Evolutionary conservation across 2,113 vertebrate genomes (phyloP), one percentile per base, ranked within the genome.

Genomic region (Mugil cephalus): DNA sequence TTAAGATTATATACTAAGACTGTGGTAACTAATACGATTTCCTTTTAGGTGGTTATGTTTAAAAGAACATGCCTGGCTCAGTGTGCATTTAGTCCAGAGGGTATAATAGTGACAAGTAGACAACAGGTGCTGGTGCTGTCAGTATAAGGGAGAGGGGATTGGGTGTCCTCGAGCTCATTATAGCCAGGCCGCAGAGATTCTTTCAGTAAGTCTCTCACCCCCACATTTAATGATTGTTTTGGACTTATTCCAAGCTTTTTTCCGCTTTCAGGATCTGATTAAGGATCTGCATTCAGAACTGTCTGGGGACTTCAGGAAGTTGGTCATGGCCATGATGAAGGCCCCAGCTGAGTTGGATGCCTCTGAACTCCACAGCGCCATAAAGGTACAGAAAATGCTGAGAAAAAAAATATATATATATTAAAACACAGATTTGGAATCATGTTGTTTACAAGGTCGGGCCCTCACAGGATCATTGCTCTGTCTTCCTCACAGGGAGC

Each of bases 201-300:
- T 18, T 56, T 15, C 11, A 9, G 12, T 35, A n/a, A n/a, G n/a
- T n/a, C 53, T 43, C 56, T 62, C 47, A 40, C 42, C 42, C 21
- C 68, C 45, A 65, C 51, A 59, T 30, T 58, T 50, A 13, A 58
- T 51, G 14, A 47, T 35, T 46, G n/a, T 39, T 67, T 69, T 59
- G 48, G 79, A 39, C 24, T 83, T 59, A 77, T 74, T 63, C 30
- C 11, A 78, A 80, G n/a, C 53, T 35, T 69, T 53, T 83, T 72
- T 77, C 52, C 2, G 5, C 74, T 87, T 89, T 43, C 86, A 99
- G 98, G 98, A 99, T 92, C 94, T 99, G 83, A 90, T 98, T 86
- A 99, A 99, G 89, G 98, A 99, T 77, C 93, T 99, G 73, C 96
- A 98, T 77, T 99, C 98, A 34, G 98, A 99, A 73, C 92, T 99